Conservation (phyloP, 2,888 invertebrate genomes). For the Hirtodrosophila confusa region DNA sequence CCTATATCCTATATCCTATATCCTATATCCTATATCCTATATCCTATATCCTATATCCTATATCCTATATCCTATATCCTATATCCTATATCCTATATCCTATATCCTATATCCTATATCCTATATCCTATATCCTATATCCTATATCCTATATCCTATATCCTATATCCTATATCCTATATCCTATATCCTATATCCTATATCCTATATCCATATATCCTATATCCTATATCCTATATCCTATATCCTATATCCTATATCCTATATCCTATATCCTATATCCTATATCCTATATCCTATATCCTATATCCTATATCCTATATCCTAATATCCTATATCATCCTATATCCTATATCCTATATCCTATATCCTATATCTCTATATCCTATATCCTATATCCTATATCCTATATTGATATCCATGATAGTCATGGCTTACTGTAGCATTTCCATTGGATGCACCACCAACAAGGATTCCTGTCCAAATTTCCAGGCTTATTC, state of each 20-base stretch:
- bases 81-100: constrained; percentile 4
- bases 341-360: constrained; percentile 4
- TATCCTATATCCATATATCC: constrained; percentile 4
- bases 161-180: constrained; percentile 4
- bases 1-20: constrained; percentile 4
- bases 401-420: background rate
- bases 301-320: constrained; percentile 4
- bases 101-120: constrained; percentile 4
- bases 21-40: constrained; percentile 4
- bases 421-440: too few relatives aligned
- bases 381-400: constrained; percentile 4
- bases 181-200: constrained; percentile 4
- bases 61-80: constrained; percentile 4
- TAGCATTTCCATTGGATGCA: background rate
- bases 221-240: constrained; percentile 5
- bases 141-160: constrained; percentile 4
- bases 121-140: constrained; percentile 5
- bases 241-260: constrained; percentile 4
- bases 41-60: constrained; percentile 4
- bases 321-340: constrained; percentile 5
- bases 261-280: constrained; percentile 4
- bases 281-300: constrained; percentile 4
- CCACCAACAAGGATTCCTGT: constrained; percentile 8
- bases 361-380: constrained; percentile 4
- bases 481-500: constrained; percentile 33